Evolutionary conservation across 2,113 vertebrate species (phyloP).

Genomic region (Gallinago paraguaiae): DNA sequence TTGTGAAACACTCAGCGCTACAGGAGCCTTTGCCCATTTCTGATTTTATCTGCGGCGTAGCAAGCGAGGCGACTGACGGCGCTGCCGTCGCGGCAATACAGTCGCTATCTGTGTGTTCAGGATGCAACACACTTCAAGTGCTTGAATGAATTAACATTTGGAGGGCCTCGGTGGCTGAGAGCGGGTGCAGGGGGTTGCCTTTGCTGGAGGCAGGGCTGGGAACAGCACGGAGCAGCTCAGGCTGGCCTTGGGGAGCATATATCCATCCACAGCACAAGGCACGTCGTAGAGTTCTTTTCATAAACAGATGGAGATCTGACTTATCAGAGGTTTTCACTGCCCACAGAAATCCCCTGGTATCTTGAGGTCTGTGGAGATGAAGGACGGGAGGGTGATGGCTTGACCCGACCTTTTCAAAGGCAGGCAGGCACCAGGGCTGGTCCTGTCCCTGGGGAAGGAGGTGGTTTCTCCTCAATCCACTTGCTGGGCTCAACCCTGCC

Average conservation of each 20-base stretch:
- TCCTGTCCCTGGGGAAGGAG: not conserved
- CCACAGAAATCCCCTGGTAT: not conserved
- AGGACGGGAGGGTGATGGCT: not conserved
- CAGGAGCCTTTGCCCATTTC: not conserved
- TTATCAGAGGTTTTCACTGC: not conserved
- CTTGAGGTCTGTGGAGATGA: not conserved
- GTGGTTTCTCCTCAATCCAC: not conserved
- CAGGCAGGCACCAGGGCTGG: not conserved
- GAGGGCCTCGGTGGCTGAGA: not conserved
- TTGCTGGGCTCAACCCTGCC: not conserved
- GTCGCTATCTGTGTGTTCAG: not conserved
- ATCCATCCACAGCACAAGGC: not conserved
- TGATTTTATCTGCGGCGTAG: not conserved
- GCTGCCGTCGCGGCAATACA: not conserved
- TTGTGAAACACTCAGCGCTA: not conserved
- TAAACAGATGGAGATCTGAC: not conserved
- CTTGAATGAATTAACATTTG: not conserved
- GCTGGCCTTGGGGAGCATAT: not conserved
- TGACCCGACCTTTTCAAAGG: not conserved
- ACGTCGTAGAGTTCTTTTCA: fast-evolving
- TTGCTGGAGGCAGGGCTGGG: not conserved
- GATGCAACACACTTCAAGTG: not conserved
- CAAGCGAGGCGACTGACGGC: not conserved
- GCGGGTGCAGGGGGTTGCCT: not conserved
- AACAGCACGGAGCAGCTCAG: not conserved